Evolutionary conservation across 1,140 invertebrate species (phyloP).

Genomic region (Drosophila setifemur): DNA sequence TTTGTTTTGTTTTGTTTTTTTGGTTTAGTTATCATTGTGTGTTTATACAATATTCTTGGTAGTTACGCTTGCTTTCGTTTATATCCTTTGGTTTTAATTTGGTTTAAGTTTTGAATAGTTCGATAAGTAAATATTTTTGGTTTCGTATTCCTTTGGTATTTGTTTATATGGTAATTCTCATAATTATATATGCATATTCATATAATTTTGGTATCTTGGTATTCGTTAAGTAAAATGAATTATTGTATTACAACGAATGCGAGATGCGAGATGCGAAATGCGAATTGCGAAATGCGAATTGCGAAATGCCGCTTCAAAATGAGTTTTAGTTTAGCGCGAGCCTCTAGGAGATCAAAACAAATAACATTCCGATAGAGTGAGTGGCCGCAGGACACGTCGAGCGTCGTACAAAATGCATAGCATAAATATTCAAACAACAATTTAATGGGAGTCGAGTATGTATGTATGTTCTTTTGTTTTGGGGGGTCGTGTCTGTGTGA

Average conservation of each 20-base stretch:
- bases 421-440: conserved; percentile 44
- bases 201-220: conserved; percentile 38
- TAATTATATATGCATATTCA: conserved; percentile 39
- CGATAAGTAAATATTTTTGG: conserved; percentile 67
- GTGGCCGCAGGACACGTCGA: neutral
- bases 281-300: conserved; percentile 71
- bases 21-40: conserved; percentile 20
- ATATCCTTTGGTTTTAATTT: conserved; percentile 6
- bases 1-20: conserved; percentile 42
- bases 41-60: conserved; percentile 36
- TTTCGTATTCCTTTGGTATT: conserved; percentile 38
- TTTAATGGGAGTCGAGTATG: conserved; percentile 14
- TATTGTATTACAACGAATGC: conserved; percentile 76
- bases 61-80: conserved; percentile 42
- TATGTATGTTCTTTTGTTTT: no score
- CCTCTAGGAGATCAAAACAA: conserved; percentile 52
- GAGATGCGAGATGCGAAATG: conserved; percentile 71
- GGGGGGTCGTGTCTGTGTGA: neutral
- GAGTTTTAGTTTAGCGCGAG: conserved; percentile 68
- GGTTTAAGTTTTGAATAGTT: conserved; percentile 58
- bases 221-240: conserved; percentile 61
- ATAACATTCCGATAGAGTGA: conserved; percentile 47
- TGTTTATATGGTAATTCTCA: conserved; percentile 29
- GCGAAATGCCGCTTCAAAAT: conserved; percentile 71
- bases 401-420: conserved; percentile 33